Conservation (phyloP, 2,113 vertebrate genomes). For the Empidonax traillii region DNA sequence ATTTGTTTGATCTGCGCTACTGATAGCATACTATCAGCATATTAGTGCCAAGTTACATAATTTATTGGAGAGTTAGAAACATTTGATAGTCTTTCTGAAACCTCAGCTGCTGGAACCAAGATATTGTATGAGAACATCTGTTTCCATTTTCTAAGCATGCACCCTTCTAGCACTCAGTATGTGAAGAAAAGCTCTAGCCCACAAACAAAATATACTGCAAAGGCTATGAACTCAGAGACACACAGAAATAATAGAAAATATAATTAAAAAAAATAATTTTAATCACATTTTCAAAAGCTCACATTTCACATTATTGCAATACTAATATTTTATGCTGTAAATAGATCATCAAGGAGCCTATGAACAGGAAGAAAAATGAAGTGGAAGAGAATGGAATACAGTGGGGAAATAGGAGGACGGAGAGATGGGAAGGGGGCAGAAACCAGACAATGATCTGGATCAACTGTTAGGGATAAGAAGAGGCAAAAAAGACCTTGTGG, state of each 20-base stretch:
- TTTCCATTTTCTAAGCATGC: neutral
- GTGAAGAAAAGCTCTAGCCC: neutral
- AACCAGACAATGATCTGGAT: neutral
- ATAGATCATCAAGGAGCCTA: neutral
- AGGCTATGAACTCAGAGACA: neutral
- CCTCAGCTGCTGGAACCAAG: slow-evolving; percentile 39
- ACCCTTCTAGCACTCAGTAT: neutral
- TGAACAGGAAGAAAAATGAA: neutral
- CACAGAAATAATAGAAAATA: neutral
- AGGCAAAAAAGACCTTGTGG: neutral
- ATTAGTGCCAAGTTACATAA: slow-evolving; percentile 23
- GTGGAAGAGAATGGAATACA: neutral
- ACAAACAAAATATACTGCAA: neutral
- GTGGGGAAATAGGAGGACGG: neutral
- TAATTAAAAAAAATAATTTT: neutral
- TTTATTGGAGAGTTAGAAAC: slow-evolving; percentile 30
- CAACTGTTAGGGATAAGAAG: neutral
- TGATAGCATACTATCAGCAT: neutral
- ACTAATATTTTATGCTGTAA: neutral
- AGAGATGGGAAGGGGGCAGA: neutral
- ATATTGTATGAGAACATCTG: slow-evolving; percentile 29
- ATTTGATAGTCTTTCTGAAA: slow-evolving; percentile 35
- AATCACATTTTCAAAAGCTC: neutral
- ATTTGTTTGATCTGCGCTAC: slow-evolving; percentile 37
- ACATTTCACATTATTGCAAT: neutral